Percentiles rank a stretch among this genome's conserved stretches.
These are phyloP conservation scores for Solen grandis DNA, from an alignment of 1,140 invertebrate genomes.

Conservation along the genomic window DNA sequence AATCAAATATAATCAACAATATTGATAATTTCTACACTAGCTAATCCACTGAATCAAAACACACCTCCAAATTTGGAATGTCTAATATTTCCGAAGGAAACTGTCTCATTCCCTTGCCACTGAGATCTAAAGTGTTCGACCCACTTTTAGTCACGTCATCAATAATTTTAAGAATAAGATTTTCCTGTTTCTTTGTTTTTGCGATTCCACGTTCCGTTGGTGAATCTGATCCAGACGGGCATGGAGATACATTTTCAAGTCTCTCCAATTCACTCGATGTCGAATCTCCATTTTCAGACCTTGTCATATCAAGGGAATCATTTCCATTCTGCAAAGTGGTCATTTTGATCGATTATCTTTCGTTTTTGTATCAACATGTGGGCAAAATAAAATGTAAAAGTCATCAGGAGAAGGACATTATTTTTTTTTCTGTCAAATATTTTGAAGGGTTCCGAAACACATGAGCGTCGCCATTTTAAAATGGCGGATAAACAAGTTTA, in stretches of 20 bases:
- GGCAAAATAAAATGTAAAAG: background rate
- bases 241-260: constrained; percentile 48
- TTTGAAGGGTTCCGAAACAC: background rate
- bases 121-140: constrained; percentile 73
- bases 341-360: constrained; percentile 26
- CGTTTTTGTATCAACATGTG: background rate
- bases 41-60: too few relatives aligned
- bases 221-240: constrained; percentile 58
- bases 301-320: constrained; percentile 49
- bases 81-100: constrained; percentile 76
- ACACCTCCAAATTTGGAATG: constrained; percentile 75
- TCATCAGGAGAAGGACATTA: too few relatives aligned
- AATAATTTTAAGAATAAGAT: constrained; percentile 69
- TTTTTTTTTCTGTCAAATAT: background rate
- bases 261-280: constrained; percentile 66
- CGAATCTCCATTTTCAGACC: constrained; percentile 55
- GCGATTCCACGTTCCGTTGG: constrained; percentile 72
- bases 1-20: too few relatives aligned
- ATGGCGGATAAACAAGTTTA: background rate
- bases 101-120: constrained; percentile 67
- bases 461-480: background rate
- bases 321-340: constrained; percentile 48
- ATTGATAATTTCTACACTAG: too few relatives aligned
- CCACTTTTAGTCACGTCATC: constrained; percentile 63
- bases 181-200: constrained; percentile 67